These are phyloP conservation scores for Dysidea cf. avara DNA, from an alignment of 37 sponge, comb jelly and placozoan genomes.

Conservation along the genomic window DNA sequence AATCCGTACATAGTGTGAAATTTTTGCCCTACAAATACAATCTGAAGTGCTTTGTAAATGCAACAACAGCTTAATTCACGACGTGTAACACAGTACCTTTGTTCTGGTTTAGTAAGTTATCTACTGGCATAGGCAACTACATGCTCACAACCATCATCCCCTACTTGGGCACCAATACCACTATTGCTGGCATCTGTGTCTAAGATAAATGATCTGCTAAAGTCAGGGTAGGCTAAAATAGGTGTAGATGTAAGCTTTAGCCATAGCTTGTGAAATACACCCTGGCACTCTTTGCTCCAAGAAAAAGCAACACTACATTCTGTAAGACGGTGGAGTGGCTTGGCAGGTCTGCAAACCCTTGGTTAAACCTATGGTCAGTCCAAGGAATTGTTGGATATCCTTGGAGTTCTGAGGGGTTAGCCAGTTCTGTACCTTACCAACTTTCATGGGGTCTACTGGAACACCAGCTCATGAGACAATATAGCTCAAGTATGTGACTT, in stretches of 20 bases:
- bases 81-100: conserved; percentile 1
- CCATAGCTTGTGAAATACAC: neutral
- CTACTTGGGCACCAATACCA: neutral
- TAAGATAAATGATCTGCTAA: neutral
- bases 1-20: no score
- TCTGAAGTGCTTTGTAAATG: no score
- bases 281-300: neutral
- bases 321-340: conserved; percentile 9
- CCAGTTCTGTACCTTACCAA: neutral
- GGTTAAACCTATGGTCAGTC: neutral
- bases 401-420: neutral
- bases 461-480: neutral
- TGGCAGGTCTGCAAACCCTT: neutral
- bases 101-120: neutral
- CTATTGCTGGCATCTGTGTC: conserved; percentile 3
- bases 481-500: neutral
- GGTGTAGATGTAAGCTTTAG: neutral
- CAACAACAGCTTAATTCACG: neutral
- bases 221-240: neutral
- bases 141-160: neutral
- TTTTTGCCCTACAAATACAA: no score
- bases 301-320: neutral
- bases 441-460: neutral
- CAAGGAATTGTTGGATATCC: conserved; percentile 16
- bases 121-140: conserved; percentile 1